phyloP scores from a whole-genome alignment of 2,113 vertebrate species.

The Microtus richardsoni region DNA sequence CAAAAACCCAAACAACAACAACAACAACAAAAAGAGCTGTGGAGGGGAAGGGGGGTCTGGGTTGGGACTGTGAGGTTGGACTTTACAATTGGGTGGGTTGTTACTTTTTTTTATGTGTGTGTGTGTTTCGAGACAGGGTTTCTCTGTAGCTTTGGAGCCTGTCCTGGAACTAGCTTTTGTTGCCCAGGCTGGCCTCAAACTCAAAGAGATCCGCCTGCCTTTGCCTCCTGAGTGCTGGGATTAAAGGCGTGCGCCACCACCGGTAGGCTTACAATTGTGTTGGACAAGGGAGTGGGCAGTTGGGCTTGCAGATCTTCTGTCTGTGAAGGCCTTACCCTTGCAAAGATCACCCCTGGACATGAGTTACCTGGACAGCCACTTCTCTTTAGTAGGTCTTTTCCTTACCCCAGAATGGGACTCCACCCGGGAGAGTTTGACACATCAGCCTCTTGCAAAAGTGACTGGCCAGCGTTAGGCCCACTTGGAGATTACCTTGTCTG shows the following conservation, averaged over 20 bases:
- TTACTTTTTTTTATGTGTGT: too few species aligned
- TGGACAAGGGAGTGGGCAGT: background rate
- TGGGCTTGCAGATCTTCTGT: accelerated
- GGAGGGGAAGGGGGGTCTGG: background rate
- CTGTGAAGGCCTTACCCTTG: background rate
- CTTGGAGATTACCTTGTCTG: background rate
- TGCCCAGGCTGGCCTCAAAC: too few species aligned
- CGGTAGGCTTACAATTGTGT: background rate
- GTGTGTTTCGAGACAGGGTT: too few species aligned
- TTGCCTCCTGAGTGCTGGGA: too few species aligned
- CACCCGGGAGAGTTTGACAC: background rate
- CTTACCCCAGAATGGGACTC: background rate
- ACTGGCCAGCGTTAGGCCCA: background rate
- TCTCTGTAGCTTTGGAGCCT: too few species aligned
- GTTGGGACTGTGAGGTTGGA: too few species aligned
- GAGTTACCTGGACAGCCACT: background rate
- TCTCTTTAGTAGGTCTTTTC: too few species aligned
- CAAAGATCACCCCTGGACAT: background rate
- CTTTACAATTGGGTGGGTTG: background rate
- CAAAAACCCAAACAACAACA: too few species aligned
- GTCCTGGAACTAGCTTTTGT: too few species aligned
- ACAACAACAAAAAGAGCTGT: background rate
- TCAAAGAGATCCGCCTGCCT: too few species aligned
- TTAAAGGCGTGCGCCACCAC: too few species aligned
- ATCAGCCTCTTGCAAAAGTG: background rate